Base-by-base conservation (phyloP, 2,797 vertebrate species). In the Manis javanica region DNA sequence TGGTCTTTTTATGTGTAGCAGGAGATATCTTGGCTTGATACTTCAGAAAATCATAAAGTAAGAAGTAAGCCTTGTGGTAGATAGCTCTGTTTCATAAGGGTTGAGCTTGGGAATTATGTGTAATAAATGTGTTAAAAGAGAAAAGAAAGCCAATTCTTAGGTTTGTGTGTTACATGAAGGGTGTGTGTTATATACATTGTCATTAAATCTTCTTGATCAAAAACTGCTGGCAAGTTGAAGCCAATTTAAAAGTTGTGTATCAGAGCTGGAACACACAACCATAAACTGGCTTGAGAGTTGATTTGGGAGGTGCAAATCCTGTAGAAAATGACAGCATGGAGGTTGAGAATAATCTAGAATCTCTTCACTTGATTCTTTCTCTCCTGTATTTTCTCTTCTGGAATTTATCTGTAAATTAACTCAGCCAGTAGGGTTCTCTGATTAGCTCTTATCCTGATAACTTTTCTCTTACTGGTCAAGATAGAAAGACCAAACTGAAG, bases 181-280 rank as follows among this genome's bases (percentile, higher is more conserved):
- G n/a, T 75, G 12, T 92, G 21, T 68, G 5, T 95, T 93, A 77
- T 29, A 72, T 29, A 72, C 34, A 46, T 77, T 61, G 49, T 87
- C 74, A 77, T 96, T 92, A 93, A 90, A 91, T 87, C 87, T 93
- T 96, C 81, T 96, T 66, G 37, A 94, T 61, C 78, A 88, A 63
- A 96, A 94, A 57, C 66, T 90, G 37, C 91, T 85, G 82, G 68
- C 34, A 87, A 97, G 75, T 78, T 16, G 23, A 95, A 93, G 81
- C n/a, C 61, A 69, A 7, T 75, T 91, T 90, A 81, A 93, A 95
- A 93, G 83, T 39, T 37, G 2, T 86, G 10, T 57, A 16, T 90
- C 21, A 4, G 37, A 95, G 72, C 46, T 57, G 19, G 57, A 81
- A 77, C 24, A 29, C 23, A 21, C 5, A 74, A 34, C 64, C n/a